Conservation (phyloP, 2,888 invertebrate species). For the Heliconius erato region DNA sequence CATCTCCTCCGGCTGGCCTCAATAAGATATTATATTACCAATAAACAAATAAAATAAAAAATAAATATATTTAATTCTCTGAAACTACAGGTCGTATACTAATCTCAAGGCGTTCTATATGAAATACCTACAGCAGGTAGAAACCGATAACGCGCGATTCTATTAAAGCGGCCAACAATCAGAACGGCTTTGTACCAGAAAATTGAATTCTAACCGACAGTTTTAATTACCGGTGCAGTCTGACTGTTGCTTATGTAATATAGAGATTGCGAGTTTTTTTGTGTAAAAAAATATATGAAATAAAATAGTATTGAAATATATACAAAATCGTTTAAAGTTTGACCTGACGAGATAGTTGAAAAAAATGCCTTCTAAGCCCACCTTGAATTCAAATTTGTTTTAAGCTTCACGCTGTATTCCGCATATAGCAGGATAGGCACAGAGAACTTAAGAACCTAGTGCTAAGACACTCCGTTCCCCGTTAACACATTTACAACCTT, state of each 20-base stretch:
- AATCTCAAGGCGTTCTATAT: neutral
- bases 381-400: neutral
- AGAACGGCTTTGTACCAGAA: slow-evolving; percentile 26
- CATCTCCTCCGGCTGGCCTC: too few species aligned
- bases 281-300: too few species aligned
- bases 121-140: slow-evolving; percentile 2
- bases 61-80: neutral
- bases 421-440: too few species aligned
- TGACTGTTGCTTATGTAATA: neutral
- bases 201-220: slow-evolving; percentile 36
- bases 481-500: neutral
- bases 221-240: slow-evolving; percentile 33
- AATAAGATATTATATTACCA: too few species aligned
- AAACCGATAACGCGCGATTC: slow-evolving; percentile 17
- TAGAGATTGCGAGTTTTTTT: neutral
- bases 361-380: too few species aligned
- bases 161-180: slow-evolving; percentile 7
- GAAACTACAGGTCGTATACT: neutral
- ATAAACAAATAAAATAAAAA: too few species aligned
- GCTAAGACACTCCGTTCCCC: neutral
- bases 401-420: neutral
- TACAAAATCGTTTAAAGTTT: too few species aligned
- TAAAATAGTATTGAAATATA: too few species aligned
- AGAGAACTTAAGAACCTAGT: neutral
- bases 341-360: too few species aligned